These are phyloP conservation scores for Zaprionus inermis DNA, from an alignment of 1,140 invertebrate species.

Conservation along the genomic window DNA sequence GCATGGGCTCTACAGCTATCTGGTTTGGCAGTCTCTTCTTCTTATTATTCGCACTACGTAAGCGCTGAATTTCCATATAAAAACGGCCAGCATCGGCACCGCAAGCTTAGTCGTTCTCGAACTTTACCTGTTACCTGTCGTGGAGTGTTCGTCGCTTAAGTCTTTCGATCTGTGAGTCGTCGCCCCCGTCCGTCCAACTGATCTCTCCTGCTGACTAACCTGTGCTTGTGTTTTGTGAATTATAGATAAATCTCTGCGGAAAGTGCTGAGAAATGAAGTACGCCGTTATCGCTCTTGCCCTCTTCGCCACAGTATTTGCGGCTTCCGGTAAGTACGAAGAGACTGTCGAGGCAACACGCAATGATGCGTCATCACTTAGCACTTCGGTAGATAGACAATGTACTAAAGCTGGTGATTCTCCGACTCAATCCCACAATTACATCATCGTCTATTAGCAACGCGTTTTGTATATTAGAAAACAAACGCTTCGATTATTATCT, in stretches of 20 bases:
- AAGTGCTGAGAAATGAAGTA: conserved; percentile 59
- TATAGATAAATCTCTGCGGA: conserved; percentile 21
- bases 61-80: conserved; percentile 76
- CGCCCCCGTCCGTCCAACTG: not conserved
- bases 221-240: conserved; percentile 33
- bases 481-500: conserved; percentile 39
- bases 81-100: conserved; percentile 45
- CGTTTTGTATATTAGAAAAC: conserved; percentile 36
- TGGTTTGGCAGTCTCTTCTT: conserved; percentile 41
- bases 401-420: conserved; percentile 19
- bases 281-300: conserved; percentile 58
- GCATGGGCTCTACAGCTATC: conserved; percentile 8
- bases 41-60: conserved; percentile 64
- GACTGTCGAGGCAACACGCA: not conserved
- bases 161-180: conserved; percentile 57
- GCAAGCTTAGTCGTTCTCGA: conserved; percentile 69
- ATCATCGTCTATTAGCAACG: conserved; percentile 40
- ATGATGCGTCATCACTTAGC: conserved; percentile 30
- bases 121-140: conserved; percentile 51
- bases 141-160: conserved; percentile 49
- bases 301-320: conserved; percentile 44
- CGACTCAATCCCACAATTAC: conserved; percentile 26
- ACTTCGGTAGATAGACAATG: not conserved
- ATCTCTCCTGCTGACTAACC: conserved; percentile 20
- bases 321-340: conserved; percentile 66